A percentile compares a stretch with the other conserved stretches of the same genome.
These are phyloP conservation scores for Thecophora atra DNA, from an alignment of 2,888 invertebrate species.

Conservation along the genomic window DNA sequence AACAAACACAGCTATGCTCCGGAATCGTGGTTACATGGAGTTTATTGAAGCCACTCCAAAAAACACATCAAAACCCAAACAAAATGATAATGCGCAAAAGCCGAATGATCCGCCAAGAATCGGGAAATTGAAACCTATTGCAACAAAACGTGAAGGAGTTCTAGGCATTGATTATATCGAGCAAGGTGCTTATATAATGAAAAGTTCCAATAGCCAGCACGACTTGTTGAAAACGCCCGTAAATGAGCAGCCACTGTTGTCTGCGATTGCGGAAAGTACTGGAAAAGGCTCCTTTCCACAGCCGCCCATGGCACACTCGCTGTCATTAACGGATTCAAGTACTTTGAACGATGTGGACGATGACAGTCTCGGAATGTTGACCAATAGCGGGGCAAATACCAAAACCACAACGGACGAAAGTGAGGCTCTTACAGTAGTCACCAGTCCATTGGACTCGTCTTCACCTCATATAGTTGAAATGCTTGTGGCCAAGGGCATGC, in stretches of 20 bases:
- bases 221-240: conserved; percentile 64
- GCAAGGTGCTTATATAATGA: conserved; percentile 65
- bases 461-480: conserved; percentile 54
- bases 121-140: conserved; percentile 32
- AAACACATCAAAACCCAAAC: conserved; percentile 46
- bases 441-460: conserved; percentile 67
- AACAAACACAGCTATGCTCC: conserved; percentile 68
- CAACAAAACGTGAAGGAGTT: conserved; percentile 63
- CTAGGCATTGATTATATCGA: conserved; percentile 71
- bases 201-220: conserved; percentile 44
- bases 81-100: background rate
- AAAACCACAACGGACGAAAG: conserved; percentile 73
- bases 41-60: conserved; percentile 67
- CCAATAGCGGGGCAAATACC: conserved; percentile 45
- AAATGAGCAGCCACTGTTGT: conserved; percentile 59
- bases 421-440: conserved; percentile 69
- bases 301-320: conserved; percentile 35
- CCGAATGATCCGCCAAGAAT: conserved; percentile 6
- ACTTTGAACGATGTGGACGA: conserved; percentile 68
- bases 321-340: conserved; percentile 58
- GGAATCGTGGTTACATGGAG: conserved; percentile 75
- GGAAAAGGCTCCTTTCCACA: background rate
- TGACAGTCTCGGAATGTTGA: conserved; percentile 69
- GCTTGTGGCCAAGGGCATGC: conserved; percentile 38
- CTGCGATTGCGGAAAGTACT: conserved; percentile 15